Conservation (phyloP, 2,888 invertebrate species). For the Antheraea assamensis region DNA sequence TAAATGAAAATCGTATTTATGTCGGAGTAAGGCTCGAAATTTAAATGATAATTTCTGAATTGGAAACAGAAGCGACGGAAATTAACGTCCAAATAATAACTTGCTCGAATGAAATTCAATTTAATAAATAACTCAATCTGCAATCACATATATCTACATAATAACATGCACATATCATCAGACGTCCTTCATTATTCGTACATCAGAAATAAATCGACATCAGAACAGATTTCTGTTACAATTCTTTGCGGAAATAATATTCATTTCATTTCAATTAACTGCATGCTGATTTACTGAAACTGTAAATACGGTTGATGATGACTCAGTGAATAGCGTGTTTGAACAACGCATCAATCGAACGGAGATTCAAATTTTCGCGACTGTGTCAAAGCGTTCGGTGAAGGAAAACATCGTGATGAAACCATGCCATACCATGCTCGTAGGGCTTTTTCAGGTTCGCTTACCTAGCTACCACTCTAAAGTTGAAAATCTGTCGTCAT, state of each 20-base stretch:
- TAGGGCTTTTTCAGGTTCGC: too few relatives aligned
- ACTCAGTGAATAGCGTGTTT: too few relatives aligned
- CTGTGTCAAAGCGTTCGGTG: too few relatives aligned
- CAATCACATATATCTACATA: not conserved
- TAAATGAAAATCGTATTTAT: constrained; percentile 6
- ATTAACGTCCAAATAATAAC: constrained; percentile 3
- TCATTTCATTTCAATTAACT: not conserved
- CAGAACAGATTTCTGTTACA: not conserved
- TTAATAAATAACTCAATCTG: not conserved
- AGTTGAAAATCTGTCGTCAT: too few relatives aligned
- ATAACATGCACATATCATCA: not conserved
- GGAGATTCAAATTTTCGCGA: too few relatives aligned
- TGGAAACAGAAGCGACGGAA: not conserved
- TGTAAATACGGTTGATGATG: too few relatives aligned
- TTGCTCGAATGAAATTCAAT: constrained; percentile 13
- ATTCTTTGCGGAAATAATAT: not conserved
- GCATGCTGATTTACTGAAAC: not conserved
- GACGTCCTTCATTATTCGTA: constrained; percentile 3
- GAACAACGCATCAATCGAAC: too few relatives aligned
- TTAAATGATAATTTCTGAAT: not conserved
- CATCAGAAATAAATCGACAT: not conserved
- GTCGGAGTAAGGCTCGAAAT: constrained; percentile 1
- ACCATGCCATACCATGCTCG: too few relatives aligned
- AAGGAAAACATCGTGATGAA: too few relatives aligned
- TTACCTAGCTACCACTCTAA: too few relatives aligned